These are phyloP conservation scores for Furnarius figulus DNA, from an alignment of 2,113 vertebrate species.

Conservation along the genomic window DNA sequence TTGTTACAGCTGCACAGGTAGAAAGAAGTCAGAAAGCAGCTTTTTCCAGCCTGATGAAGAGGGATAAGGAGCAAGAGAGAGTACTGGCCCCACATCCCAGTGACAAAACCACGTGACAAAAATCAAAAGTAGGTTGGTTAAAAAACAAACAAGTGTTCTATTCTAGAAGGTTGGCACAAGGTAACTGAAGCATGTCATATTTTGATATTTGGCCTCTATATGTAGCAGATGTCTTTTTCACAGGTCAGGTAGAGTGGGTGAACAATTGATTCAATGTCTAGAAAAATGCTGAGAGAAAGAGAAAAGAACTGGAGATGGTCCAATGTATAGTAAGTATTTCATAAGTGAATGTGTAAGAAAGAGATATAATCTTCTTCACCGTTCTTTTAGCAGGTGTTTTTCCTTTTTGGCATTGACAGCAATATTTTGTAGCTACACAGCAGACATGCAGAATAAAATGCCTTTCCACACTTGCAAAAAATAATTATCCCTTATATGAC, in stretches of 20 bases:
- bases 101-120: not conserved
- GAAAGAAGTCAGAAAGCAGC: not conserved
- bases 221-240: conserved; percentile 52
- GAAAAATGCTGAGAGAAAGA: conserved; percentile 16
- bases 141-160: not conserved
- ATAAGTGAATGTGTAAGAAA: conserved; percentile 6
- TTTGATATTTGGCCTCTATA: not conserved
- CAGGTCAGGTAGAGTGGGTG: conserved; percentile 38
- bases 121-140: not conserved
- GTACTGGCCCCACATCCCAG: not conserved
- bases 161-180: not conserved
- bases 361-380: conserved; percentile 38
- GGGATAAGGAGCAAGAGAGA: not conserved
- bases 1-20: conserved; percentile 22
- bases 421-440: conserved; percentile 64
- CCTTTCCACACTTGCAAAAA: conserved; percentile 26
- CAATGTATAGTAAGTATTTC: not conserved
- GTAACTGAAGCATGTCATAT: not conserved
- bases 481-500: conserved; percentile 67
- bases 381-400: conserved; percentile 60
- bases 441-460: conserved; percentile 55
- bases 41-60: not conserved
- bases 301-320: conserved; percentile 42
- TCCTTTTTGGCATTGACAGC: conserved; percentile 47
- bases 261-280: conserved; percentile 32